phyloP scores from a whole-genome alignment of 1,140 invertebrate genomes.

The Trichonephila clavata region DNA sequence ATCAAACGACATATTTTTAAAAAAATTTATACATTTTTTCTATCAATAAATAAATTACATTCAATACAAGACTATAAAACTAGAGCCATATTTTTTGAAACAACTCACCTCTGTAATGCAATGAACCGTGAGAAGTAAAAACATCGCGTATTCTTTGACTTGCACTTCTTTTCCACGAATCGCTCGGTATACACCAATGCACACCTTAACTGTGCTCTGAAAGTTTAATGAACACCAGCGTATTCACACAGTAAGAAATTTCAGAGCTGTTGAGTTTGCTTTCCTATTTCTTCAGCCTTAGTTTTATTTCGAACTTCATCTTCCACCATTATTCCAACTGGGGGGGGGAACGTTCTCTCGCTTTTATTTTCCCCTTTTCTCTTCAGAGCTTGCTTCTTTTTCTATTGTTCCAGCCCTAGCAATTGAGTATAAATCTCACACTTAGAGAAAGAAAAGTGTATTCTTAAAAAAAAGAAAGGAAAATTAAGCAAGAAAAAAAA shows the following conservation, averaged over 20 bases:
- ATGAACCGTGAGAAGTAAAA: background rate
- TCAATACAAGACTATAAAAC: too few relatives aligned
- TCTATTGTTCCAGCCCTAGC: background rate
- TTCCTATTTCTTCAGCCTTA: background rate
- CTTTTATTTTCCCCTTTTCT: background rate
- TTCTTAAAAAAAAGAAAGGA: background rate
- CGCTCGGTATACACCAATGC: too few relatives aligned
- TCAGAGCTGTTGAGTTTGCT: slow-evolving; percentile 9
- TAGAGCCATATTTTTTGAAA: background rate
- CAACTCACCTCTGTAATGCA: background rate
- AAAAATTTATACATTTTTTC: too few relatives aligned
- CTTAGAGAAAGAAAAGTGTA: background rate
- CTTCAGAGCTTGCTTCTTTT: background rate
- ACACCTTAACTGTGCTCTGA: slow-evolving; percentile 34
- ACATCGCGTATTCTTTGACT: background rate
- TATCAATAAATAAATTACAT: too few relatives aligned
- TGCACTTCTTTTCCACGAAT: background rate
- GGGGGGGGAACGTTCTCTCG: background rate
- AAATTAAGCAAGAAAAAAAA: background rate
- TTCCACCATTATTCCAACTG: slow-evolving; percentile 34
- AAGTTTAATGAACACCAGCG: slow-evolving; percentile 66
- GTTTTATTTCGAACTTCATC: slow-evolving; percentile 54
- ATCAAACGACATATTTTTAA: too few relatives aligned
- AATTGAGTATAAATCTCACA: slow-evolving; percentile 48
- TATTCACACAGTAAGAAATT: slow-evolving; percentile 1